Conservation (phyloP, 1,140 invertebrate species). For the Pristionchus pacificus region DNA sequence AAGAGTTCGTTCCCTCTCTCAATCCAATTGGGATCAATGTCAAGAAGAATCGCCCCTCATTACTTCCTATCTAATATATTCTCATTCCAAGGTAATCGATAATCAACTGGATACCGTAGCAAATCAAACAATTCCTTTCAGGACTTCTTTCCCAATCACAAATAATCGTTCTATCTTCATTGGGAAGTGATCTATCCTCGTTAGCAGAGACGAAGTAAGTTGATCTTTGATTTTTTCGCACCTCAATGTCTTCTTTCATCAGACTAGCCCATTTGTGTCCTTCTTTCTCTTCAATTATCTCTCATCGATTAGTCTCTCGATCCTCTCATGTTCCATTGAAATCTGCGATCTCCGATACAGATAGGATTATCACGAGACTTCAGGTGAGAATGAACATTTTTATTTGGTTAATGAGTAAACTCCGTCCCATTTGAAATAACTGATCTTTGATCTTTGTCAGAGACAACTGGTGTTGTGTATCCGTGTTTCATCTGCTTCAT, state of each 20-base stretch:
- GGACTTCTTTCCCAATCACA: not conserved
- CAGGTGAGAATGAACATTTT: not conserved
- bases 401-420: not conserved
- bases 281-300: too few species aligned
- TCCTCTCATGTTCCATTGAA: not conserved
- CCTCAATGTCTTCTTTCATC: too few species aligned
- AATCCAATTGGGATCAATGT: not conserved
- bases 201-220: not conserved
- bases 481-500: not conserved
- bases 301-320: too few species aligned
- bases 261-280: too few species aligned
- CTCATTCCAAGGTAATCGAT: not conserved
- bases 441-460: not conserved
- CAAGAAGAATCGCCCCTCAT: not conserved
- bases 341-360: not conserved
- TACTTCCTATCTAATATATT: not conserved
- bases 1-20: not conserved
- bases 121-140: not conserved
- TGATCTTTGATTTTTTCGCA: not conserved
- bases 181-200: not conserved
- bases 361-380: not conserved
- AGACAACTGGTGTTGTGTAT: not conserved
- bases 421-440: not conserved
- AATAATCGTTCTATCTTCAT: not conserved
- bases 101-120: not conserved